Base-by-base conservation (phyloP, 2,797 vertebrate genomes). In the Pipistrellus pipistrellus region DNA sequence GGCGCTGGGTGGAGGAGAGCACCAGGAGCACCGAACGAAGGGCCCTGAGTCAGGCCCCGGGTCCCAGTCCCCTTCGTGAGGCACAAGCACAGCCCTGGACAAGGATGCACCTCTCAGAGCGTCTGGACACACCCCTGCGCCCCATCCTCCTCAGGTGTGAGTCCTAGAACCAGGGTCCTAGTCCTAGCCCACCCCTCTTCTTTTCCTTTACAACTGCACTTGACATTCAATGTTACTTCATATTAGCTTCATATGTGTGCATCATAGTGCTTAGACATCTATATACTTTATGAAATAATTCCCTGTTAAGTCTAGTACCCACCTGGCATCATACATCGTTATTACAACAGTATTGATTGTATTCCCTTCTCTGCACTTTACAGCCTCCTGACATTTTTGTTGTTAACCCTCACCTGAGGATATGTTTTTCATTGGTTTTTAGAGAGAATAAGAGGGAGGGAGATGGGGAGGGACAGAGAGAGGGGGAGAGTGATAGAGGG, bases 391-490 rank as follows among this genome's bases (percentile, higher is more conserved):
- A 77, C 20, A 53, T 53, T 35, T 25, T 77, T 77, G n/a, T 55
- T 64, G 30, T 64, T 64, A 64, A 64, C 30, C 62, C 30, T 64
- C 62, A 64, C 62, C 14, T 64, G 30, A 64, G 62, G 62, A 17
- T 64, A 15, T 17, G n/a, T 64, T 64, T 64, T 64, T 30, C 30
- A 64, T 64, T 64, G 30, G 64, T 64, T 64, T 64, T 64, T n/a
- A 64, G 62, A 64, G 30, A 64, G 30, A n/a, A n/a, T 64, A n/a
- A n/a, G 14, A 64, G 30, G 30, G 6, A 64, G 62, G 62, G 62
- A 27, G 57, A 13, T 2, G 10, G 4, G 25, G 12, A n/a, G 27
- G 12, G 59, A 15, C 1, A 2, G 30, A 8, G 14, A 14, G 6
- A n/a, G 13, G 30, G 27, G 27, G 59, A 8, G 30, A n/a, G 62